phyloP scores from a whole-genome alignment of 2,797 vertebrate species.

The Acomys russatus region DNA sequence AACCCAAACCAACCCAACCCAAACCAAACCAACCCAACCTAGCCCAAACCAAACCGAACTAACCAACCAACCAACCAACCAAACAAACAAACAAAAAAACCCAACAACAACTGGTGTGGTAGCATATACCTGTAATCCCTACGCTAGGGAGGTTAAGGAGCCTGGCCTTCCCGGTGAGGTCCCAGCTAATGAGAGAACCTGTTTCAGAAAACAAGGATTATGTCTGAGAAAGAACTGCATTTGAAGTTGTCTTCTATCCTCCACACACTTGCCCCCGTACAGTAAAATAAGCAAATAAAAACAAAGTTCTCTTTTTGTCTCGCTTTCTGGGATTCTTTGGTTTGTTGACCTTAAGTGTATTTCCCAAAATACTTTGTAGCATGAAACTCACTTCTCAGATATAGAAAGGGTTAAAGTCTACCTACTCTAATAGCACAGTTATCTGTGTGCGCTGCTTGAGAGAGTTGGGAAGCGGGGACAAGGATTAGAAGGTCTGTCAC shows the following conservation, averaged over 20 bases:
- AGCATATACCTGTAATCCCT: not conserved
- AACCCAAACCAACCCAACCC: too few relatives aligned
- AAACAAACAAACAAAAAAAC: not conserved
- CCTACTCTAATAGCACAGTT: not conserved
- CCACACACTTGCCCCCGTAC: not conserved
- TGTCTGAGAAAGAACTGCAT: not conserved
- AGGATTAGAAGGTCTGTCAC: not conserved
- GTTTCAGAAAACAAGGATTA: not conserved
- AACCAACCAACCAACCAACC: not conserved
- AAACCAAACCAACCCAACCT: not conserved
- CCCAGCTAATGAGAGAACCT: not conserved
- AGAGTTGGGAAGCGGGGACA: not conserved
- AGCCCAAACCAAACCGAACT: too few relatives aligned
- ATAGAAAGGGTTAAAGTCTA: constrained; percentile 4
- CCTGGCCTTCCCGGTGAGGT: not conserved
- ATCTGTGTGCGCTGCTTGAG: not conserved
- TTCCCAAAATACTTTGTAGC: not conserved
- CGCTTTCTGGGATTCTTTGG: constrained; percentile 40
- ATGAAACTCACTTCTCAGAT: not conserved
- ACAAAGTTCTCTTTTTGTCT: not conserved
- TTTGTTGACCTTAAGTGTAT: constrained; percentile 38
- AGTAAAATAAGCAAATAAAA: not conserved
- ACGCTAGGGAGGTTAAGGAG: not conserved
- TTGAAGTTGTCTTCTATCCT: not conserved
- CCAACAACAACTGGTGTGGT: not conserved